Conservation (phyloP, 2,113 vertebrate genomes). For the Oreochromis niloticus region DNA sequence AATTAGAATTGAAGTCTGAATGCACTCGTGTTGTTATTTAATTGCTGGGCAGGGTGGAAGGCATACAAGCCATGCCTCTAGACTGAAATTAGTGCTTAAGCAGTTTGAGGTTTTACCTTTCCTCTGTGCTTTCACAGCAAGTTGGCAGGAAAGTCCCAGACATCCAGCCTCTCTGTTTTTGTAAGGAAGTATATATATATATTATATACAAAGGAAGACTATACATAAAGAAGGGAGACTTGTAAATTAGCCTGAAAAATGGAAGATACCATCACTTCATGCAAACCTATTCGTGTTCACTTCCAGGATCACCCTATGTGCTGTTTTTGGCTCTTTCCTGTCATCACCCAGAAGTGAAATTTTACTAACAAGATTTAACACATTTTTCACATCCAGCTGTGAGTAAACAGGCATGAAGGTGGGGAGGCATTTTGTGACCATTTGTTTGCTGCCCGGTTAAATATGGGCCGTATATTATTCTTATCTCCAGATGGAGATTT, state of each 20-base stretch:
- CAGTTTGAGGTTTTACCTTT: slow-evolving; percentile 24
- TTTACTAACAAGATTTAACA: slow-evolving; percentile 22
- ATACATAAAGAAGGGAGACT: not conserved
- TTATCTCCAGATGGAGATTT: slow-evolving; percentile 39
- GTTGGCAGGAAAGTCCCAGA: not conserved
- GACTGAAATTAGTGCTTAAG: not conserved
- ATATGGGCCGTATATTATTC: slow-evolving; percentile 4
- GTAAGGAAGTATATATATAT: not conserved
- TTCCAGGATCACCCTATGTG: not conserved
- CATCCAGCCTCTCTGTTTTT: slow-evolving; percentile 1
- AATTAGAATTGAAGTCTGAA: not conserved
- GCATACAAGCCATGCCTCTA: not conserved
- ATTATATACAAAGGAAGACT: not conserved
- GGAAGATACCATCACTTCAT: not conserved
- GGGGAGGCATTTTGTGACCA: slow-evolving; percentile 15
- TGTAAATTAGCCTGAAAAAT: not conserved
- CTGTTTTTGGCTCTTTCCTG: not conserved
- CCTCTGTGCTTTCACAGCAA: not conserved
- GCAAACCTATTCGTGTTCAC: not conserved
- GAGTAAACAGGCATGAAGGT: not conserved
- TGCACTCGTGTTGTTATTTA: not conserved
- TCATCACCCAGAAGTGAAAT: slow-evolving; percentile 28
- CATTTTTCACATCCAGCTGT: slow-evolving; percentile 43
- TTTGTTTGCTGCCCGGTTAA: slow-evolving; percentile 56
- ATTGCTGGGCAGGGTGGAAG: not conserved